Evolutionary conservation across 2,797 vertebrate genomes (phyloP), one percentile per base, ranked within the genome.

Genomic region (Amazonetta brasiliensis): DNA sequence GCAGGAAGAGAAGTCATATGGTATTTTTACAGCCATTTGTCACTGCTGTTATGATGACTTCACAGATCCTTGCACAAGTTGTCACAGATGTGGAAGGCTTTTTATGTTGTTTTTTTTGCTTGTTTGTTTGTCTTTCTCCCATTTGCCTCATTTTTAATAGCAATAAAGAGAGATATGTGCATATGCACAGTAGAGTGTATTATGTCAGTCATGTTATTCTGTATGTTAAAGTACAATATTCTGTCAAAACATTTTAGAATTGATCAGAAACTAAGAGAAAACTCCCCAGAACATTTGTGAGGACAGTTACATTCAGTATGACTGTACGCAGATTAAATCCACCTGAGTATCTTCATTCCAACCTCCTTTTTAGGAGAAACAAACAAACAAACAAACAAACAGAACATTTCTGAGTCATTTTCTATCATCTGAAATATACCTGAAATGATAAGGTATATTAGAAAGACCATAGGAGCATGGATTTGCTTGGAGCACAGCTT

Each of bases 11-110:
- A 77, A 97, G 62, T 97, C 77, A 64, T 78, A 89, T 94, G 97
- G 96, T 92, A 97, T 97, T 98, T 97, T 97, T 82, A 90, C 88
- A 98, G 81, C 87, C 97, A 97, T 98, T 98, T 98, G 97, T 95
- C 96, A 90, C 67, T 96, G 91, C 96, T 97, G 84, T 91, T 94
- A 58, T 31, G 89, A 93, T 74, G 95, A 91, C 94, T 97, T 94
- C 93, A 88, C 84, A 92, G 77, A 62, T 71, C 55, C 86, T 87
- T 78, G 92, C 92, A 95, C 90, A 97, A 96, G 97, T 83, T 97
- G 95, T 89, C 94, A 96, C 85, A 64, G 94, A 80, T 96, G 60
- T 19, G 30, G 54, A 66, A n/a, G 10, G 28, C 90, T 89, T 52
- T 52, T 52, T 48, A 48, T 64, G 20, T 59, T 74, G 1, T 0